Conservation (phyloP, 2,797 vertebrate species). For the Eptatretus atami region DNA sequence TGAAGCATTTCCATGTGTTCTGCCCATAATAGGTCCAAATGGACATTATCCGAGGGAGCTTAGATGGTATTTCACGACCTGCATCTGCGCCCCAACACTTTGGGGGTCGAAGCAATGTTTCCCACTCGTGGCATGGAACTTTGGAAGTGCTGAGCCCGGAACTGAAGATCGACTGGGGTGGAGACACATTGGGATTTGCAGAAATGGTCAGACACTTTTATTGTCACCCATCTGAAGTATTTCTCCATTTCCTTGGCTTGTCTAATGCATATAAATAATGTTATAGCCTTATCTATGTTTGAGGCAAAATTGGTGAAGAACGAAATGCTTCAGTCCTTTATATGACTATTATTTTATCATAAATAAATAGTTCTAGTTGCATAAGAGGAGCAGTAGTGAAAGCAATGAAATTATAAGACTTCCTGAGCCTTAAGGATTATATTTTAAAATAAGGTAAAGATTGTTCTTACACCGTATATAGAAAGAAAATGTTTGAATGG, state of each 20-base stretch:
- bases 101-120: conserved; percentile 6
- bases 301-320: too few species aligned
- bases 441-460: too few species aligned
- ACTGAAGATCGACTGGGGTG: conserved; percentile 20
- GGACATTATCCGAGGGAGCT: conserved; percentile 26
- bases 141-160: conserved; percentile 27
- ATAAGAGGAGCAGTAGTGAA: too few species aligned
- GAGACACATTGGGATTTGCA: conserved; percentile 8
- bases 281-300: background rate
- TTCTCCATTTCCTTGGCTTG: background rate
- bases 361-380: too few species aligned
- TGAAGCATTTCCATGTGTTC: too few species aligned
- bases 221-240: background rate
- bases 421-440: too few species aligned
- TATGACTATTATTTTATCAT: too few species aligned
- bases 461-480: too few species aligned
- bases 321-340: too few species aligned
- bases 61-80: conserved; percentile 33
- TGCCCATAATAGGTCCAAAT: conserved; percentile 13
- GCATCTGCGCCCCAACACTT: conserved; percentile 16
- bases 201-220: background rate
- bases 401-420: too few species aligned
- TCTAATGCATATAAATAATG: background rate
- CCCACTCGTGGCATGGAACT: conserved; percentile 9
- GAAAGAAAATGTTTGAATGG: too few species aligned